Evolutionary conservation across 2,113 vertebrate genomes (phyloP).

Genomic region (Microcebus tavaratra): DNA sequence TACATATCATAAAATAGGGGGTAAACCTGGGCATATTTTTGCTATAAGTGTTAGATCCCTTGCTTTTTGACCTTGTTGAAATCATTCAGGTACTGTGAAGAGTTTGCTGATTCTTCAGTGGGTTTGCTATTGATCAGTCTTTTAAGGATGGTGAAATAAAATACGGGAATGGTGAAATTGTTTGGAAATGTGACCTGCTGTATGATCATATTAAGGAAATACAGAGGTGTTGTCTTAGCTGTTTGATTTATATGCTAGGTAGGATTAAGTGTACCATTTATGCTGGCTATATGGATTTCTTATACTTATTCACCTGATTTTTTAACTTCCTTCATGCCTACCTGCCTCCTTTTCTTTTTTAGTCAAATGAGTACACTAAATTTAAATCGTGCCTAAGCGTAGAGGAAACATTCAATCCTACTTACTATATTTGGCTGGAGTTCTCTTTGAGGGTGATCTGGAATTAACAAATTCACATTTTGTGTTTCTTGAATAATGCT

Average conservation of each 20-base stretch:
- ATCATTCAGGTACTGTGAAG: neutral
- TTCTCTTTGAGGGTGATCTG: neutral
- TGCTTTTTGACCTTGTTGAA: neutral
- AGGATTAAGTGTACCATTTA: neutral
- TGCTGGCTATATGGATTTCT: neutral
- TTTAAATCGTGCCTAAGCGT: neutral
- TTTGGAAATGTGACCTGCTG: conserved; percentile 5
- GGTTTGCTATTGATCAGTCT: neutral
- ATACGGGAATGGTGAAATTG: neutral
- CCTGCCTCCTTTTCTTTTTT: neutral
- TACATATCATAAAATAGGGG: neutral
- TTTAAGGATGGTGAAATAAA: conserved; percentile 30
- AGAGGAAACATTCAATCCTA: neutral
- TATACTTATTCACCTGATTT: neutral
- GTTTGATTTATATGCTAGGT: too few species aligned
- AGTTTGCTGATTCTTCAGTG: neutral
- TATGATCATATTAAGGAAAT: neutral
- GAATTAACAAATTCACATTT: neutral
- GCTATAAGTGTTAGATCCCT: neutral
- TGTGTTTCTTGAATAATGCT: neutral
- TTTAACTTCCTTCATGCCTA: neutral
- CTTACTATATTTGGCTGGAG: neutral
- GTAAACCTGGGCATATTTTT: neutral
- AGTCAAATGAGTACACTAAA: neutral
- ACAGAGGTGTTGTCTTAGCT: neutral